Base-by-base conservation (phyloP, 92 coral and sea anemone genomes). In the Parazoanthus atlanticus region DNA sequence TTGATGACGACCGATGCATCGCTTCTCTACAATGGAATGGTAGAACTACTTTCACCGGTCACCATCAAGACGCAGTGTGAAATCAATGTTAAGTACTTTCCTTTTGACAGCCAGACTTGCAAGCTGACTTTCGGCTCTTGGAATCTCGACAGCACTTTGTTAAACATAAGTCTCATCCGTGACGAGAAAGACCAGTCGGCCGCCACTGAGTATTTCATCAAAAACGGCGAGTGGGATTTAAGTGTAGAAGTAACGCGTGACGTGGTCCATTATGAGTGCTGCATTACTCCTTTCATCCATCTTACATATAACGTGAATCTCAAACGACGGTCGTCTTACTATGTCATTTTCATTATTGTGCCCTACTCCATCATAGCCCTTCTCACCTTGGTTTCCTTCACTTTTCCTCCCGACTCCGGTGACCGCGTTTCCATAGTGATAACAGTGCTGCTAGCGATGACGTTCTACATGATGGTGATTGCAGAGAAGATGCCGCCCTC, bases 401-500 rank as follows among this genome's bases (percentile, higher is more conserved):
- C 74, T 9, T 75, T 91, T 38, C 93, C 93, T 49, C 86, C 93
- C 8, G 85, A 91, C 40, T 89, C 89, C n/a, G 88, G 93, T 9
- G 93, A 91, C 28, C 85, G 93, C 36, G 81, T 88, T 70, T 91
- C 93, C 8, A 86, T 91, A 40, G 90, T 88, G 28, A 88, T 91
- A 82, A 91, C 93, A 5, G 93, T 91, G 21, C 65, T 91, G n/a
- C 76, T 91, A 2, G 93, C 93, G 3, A 88, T 80, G 77, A 81
- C 93, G 0, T 86, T 91, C 64, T 91, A 91, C 90, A 91, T 91
- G 93, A 32, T 86, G 73, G 89, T 90, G 29, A 85, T 90, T 7
- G 88, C 93, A 17, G 76, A 69, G 15, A 52, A 89, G 34, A 81
- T 90, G 86, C 93, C 93, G 84, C 88, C 88, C 16, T 86, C 93